A percentile compares a stretch with the other conserved stretches of the same genome.
phyloP scores from a whole-genome alignment of 2,797 vertebrate species.

The Sebastes hubbsi region DNA sequence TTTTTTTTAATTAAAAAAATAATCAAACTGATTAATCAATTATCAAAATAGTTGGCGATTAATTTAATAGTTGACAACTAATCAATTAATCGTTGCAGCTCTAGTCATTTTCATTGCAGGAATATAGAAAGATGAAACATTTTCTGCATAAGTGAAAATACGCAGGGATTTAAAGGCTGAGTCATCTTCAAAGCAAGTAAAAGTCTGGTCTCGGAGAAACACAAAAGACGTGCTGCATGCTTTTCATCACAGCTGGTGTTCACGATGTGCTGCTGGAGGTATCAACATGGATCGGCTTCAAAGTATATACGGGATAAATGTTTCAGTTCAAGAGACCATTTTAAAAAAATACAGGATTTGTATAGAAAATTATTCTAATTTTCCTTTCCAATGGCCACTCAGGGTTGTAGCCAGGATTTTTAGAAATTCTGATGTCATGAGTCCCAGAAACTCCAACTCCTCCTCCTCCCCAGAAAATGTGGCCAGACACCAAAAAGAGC shows the following conservation, averaged over 20 bases:
- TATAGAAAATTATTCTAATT: not conserved
- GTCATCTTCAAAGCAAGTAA: conserved; percentile 4
- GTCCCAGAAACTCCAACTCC: not conserved
- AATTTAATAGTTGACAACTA: too few species aligned
- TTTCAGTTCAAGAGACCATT: not conserved
- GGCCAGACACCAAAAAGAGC: not conserved
- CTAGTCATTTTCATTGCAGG: not conserved
- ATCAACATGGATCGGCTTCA: not conserved
- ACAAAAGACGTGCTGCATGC: not conserved
- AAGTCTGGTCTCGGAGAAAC: not conserved
- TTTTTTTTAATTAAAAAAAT: too few species aligned
- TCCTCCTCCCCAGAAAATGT: not conserved
- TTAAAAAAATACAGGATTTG: not conserved
- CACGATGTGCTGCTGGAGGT: not conserved
- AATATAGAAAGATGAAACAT: not conserved
- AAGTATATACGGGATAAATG: not conserved
- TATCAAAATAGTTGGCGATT: too few species aligned
- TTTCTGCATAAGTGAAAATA: not conserved
- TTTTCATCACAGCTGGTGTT: conserved; percentile 13
- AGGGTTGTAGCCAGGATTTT: not conserved
- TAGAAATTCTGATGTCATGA: not conserved
- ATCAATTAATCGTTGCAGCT: too few species aligned
- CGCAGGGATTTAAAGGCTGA: conserved; percentile 9
- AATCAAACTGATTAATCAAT: too few species aligned
- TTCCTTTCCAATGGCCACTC: not conserved